Conservation (phyloP, 2,888 invertebrate species). For the Cactoblastis cactorum region DNA sequence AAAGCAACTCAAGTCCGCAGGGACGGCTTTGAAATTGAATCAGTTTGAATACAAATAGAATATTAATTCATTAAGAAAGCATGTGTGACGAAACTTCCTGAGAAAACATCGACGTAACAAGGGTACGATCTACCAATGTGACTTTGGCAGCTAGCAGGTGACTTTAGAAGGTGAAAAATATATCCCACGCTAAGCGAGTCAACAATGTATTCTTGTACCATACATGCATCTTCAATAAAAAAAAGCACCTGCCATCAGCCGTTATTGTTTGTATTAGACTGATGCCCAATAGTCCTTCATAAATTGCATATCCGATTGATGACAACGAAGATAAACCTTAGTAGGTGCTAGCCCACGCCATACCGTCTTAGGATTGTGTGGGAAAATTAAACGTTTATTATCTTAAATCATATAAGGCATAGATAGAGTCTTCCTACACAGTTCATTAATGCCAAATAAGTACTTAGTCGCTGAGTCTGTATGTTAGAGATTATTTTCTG, state of each 20-base stretch:
- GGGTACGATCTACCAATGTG: too few species aligned
- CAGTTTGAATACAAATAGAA: slow-evolving; percentile 16
- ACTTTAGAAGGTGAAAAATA: too few species aligned
- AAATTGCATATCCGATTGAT: slow-evolving; percentile 1
- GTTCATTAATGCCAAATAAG: slow-evolving; percentile 50
- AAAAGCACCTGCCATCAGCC: background rate
- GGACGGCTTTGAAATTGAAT: slow-evolving; percentile 17
- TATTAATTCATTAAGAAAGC: slow-evolving; percentile 6
- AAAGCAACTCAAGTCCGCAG: slow-evolving; percentile 16
- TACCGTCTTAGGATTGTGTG: slow-evolving; percentile 44
- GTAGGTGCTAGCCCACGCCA: slow-evolving; percentile 36
- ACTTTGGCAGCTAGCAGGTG: too few species aligned
- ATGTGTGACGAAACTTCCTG: background rate
- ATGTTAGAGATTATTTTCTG: too few species aligned
- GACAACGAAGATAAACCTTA: slow-evolving; percentile 4
- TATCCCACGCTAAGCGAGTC: too few species aligned
- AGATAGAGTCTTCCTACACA: slow-evolving; percentile 50
- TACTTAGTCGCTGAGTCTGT: slow-evolving; percentile 2
- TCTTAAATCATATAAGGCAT: slow-evolving; percentile 43
- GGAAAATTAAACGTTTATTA: slow-evolving; percentile 47
- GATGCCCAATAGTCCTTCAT: background rate
- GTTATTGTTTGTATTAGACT: background rate
- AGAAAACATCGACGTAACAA: background rate
- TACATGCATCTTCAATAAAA: too few species aligned
- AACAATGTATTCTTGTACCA: too few species aligned